Evolutionary conservation across 2,888 invertebrate genomes (phyloP).

Genomic region (Perdita meconis): DNA sequence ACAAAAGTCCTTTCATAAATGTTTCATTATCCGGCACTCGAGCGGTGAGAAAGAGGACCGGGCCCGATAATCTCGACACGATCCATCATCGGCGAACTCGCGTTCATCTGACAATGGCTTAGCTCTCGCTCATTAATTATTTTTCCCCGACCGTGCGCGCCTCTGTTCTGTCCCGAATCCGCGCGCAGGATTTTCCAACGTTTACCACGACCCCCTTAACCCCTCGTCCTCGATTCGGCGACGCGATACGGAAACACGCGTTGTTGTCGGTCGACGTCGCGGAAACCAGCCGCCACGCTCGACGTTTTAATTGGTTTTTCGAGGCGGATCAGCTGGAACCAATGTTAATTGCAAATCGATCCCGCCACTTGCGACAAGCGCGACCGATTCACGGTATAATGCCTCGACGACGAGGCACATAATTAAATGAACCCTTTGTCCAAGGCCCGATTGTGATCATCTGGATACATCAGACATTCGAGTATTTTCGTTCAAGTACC

Average conservation of each 20-base stretch:
- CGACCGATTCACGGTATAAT: neutral
- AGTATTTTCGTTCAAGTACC: neutral
- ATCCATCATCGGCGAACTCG: constrained; percentile 52
- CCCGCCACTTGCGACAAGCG: neutral
- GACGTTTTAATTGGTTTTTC: constrained; percentile 52
- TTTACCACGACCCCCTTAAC: neutral
- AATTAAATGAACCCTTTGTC: constrained; percentile 25
- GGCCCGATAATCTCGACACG: constrained; percentile 54
- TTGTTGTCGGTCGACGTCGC: constrained; percentile 53
- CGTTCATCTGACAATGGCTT: constrained; percentile 44
- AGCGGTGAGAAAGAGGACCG: constrained; percentile 41
- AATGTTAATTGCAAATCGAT: constrained; percentile 49
- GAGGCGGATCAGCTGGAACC: neutral
- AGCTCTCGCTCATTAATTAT: constrained; percentile 66
- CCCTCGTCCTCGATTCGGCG: constrained; percentile 12
- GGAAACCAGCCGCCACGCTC: constrained; percentile 25
- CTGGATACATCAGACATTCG: neutral
- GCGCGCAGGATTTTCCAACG: neutral
- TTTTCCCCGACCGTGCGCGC: constrained; percentile 25
- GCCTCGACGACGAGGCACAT: neutral
- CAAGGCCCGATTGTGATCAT: neutral
- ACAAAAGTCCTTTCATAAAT: constrained; percentile 65
- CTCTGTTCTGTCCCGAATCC: constrained; percentile 8
- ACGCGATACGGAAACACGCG: constrained; percentile 47
- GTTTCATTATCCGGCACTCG: constrained; percentile 70